Base-by-base conservation (phyloP, 2,113 vertebrate species). In the Struthidea cinerea region DNA sequence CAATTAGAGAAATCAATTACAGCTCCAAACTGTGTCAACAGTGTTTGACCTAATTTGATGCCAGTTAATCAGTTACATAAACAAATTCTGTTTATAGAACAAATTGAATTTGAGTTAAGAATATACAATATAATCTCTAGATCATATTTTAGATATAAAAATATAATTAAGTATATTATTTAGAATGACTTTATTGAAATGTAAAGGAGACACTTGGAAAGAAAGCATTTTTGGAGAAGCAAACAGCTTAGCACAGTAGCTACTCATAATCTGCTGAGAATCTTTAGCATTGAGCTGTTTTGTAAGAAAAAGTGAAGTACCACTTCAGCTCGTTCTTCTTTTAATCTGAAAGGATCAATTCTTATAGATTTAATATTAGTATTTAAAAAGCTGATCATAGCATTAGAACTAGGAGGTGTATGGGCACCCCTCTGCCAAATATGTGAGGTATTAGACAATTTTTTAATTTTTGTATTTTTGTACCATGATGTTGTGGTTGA, bases 1-100 rank as follows among this genome's bases (percentile, higher is more conserved):
- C 94, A 92, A 88, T 94, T 96, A 97, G 80, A 81, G 74, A 96
- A 97, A 97, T 64, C 85, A 95, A 95, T 94, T 96, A 80, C 65
- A 78, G n/a, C 24, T 94, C 56, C 84, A 93, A 94, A 93, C 4
- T 50, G 42, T 91, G 93, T 94, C 90, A 91, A 94, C 39, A 92
- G 42, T 69, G 32, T 69, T 73, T 90, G 94, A 94, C 95, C 94
- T 90, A 90, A 94, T 94, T 94, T 87, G 68, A 94, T 91, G 27
- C 35, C 85, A 10, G 30, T 83, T 95, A 73, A 92, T 95, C 78
- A 87, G 42, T 84, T 96, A 74, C 46, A 87, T 79, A 91, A 94
- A 94, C 41, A 92, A 94, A 84, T 94, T 92, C 44, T 89, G 35
- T 79, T 95, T 94, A 44, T 19, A 91, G 50, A 93, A 92, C 17